Evolutionary conservation across 2,888 invertebrate genomes (phyloP).

Genomic region (Serrognathus titanus): DNA sequence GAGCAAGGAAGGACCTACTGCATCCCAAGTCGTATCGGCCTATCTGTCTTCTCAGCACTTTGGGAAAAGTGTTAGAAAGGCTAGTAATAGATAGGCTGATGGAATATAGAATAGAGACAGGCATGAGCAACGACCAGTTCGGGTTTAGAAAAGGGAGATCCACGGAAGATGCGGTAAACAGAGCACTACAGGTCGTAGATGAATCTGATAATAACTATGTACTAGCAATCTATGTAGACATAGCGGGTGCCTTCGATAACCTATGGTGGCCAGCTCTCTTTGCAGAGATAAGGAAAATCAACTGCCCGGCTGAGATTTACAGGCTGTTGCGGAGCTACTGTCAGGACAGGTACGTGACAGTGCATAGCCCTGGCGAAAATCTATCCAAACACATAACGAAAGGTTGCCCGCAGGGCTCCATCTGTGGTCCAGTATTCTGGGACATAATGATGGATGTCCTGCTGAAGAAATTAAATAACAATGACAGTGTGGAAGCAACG

Average conservation of each 20-base stretch:
- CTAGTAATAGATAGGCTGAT: not conserved
- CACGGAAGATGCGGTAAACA: conserved; percentile 8
- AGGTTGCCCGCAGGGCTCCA: conserved; percentile 15
- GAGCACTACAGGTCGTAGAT: not conserved
- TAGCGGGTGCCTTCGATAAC: conserved; percentile 17
- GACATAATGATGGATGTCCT: conserved; percentile 4
- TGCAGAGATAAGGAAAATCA: not conserved
- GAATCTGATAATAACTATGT: conserved; percentile 6
- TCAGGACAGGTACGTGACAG: conserved; percentile 5
- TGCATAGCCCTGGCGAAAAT: not conserved
- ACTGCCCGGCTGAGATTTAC: conserved; percentile 1
- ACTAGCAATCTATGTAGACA: conserved; percentile 9
- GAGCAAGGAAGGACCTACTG: not conserved
- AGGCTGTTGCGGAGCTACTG: conserved; percentile 11
- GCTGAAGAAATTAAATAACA: not conserved
- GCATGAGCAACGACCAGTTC: conserved; percentile 6
- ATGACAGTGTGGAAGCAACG: not conserved
- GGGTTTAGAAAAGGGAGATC: conserved; percentile 7
- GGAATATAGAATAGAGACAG: too few relatives aligned
- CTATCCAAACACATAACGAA: not conserved
- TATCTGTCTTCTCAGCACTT: not conserved
- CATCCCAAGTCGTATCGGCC: not conserved
- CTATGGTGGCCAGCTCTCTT: conserved; percentile 16
- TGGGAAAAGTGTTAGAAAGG: conserved; percentile 4
- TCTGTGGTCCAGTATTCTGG: conserved; percentile 9